Evolutionary conservation across 2,797 vertebrate species (phyloP), one percentile per base, ranked within the genome.

Genomic region (Amblyraja radiata): DNA sequence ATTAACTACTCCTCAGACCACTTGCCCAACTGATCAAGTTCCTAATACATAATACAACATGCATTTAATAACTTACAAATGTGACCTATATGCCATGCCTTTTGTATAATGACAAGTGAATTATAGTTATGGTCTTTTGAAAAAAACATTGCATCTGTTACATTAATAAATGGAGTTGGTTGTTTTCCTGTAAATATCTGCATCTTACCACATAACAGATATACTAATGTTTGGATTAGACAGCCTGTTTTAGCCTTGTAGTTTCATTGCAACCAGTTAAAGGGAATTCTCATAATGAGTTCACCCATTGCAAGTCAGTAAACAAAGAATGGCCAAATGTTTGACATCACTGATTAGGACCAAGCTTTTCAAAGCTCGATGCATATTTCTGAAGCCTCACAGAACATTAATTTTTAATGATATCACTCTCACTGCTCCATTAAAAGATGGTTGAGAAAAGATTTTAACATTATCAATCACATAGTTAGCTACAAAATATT

Each of bases 381-480:
- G 97, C 96, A 97, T 96, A 97, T 97, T 98, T 97, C 97, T 97
- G 97, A 98, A 98, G 98, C 96, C 97, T 54, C 96, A 97, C 97
- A 97, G 97, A 96, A 96, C 96, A 99, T 98, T 96, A 97, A 97
- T 98, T 97, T 98, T 98, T 98, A 97, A 98, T 98, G 97, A 95
- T 96, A 95, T 95, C 94, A 95, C 96, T 96, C 96, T 97, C 96
- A 96, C 95, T 96, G 97, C 97, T 97, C 97, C 97, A 98, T 98
- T 98, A 98, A 97, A 97, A 97, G 97, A 98, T 96, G 96, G 97
- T 97, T 97, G 96, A 96, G 97, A 96, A 97, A 97, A 97, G 96
- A 97, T 97, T 98, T 98, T 97, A 97, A 97, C 97, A 97, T 99
- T 98, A 99, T 99, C 98, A 99, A 99, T 98, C 97, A 97, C 97